These are phyloP conservation scores for Carabus problematicus DNA, from an alignment of 2,888 invertebrate genomes.

Conservation along the genomic window DNA sequence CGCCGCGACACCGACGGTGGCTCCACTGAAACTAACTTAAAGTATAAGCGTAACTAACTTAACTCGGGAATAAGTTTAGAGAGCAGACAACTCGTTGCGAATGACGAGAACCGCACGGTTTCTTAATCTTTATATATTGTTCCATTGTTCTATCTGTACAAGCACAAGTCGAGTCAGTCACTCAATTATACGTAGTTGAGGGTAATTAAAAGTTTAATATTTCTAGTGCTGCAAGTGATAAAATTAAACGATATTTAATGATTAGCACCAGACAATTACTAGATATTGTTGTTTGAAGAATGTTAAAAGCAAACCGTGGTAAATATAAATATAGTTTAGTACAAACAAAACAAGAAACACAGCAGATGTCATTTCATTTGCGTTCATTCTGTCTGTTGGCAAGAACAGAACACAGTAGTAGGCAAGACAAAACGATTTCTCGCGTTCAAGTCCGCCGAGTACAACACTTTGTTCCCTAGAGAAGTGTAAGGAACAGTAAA, in stretches of 20 bases:
- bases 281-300: conserved; percentile 26
- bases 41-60: conserved; percentile 51
- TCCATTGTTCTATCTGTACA: no score
- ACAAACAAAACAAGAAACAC: conserved; percentile 2
- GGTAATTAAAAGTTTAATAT: no score
- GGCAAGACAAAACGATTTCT: no score
- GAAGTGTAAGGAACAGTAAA: conserved; percentile 15
- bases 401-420: conserved; percentile 8
- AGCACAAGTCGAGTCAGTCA: no score
- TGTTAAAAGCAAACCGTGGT: conserved; percentile 24
- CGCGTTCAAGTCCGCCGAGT: background rate
- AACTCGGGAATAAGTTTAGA: conserved; percentile 11
- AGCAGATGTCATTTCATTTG: conserved; percentile 5
- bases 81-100: background rate
- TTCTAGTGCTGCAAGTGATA: no score
- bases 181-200: no score
- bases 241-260: background rate
- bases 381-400: background rate
- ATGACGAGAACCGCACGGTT: background rate
- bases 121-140: no score
- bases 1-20: conserved; percentile 7
- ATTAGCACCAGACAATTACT: conserved; percentile 10
- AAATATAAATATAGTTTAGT: no score
- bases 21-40: conserved; percentile 45
- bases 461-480: conserved; percentile 11